These are phyloP conservation scores for Desmodus rotundus DNA, from an alignment of 2,113 vertebrate genomes.

Conservation along the genomic window DNA sequence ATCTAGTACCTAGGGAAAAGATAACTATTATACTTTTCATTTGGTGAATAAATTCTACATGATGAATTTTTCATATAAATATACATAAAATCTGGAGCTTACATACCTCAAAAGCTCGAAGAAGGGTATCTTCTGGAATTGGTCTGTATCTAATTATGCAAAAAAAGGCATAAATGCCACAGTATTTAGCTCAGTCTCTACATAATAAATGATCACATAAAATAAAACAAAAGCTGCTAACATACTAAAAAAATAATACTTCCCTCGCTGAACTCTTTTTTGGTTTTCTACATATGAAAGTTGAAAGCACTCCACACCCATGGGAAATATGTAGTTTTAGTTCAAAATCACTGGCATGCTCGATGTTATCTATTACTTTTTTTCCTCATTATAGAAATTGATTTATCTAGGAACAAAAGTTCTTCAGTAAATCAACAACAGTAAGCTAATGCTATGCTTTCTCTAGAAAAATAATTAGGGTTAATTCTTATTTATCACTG, in stretches of 20 bases:
- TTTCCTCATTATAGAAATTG: slow-evolving; percentile 7
- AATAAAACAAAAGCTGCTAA: not conserved
- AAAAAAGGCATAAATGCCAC: slow-evolving; percentile 42
- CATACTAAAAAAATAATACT: not conserved
- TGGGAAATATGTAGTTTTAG: not conserved
- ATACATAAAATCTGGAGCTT: not conserved
- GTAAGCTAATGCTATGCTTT: not conserved
- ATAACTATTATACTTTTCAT: slow-evolving; percentile 4
- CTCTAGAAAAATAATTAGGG: not conserved
- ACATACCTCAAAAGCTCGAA: slow-evolving; percentile 93
- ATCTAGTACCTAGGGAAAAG: slow-evolving; percentile 88
- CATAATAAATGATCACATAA: slow-evolving; percentile 1
- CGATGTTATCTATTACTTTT: not conserved
- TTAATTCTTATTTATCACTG: not conserved
- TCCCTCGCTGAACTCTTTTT: not conserved
- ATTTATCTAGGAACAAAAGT: not conserved
- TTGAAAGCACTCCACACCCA: not conserved
- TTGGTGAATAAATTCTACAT: slow-evolving; percentile 17
- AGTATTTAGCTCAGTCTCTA: not conserved
- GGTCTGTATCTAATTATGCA: slow-evolving; percentile 86
- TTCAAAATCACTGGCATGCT: not conserved
- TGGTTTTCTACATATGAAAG: slow-evolving; percentile 12
- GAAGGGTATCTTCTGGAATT: slow-evolving; percentile 87
- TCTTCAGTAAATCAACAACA: not conserved
- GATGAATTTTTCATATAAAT: slow-evolving; percentile 6